Percentiles rank a stretch among this genome's conserved stretches.
phyloP scores from a whole-genome alignment of 1,140 invertebrate genomes.

The Melitaea cinxia region DNA sequence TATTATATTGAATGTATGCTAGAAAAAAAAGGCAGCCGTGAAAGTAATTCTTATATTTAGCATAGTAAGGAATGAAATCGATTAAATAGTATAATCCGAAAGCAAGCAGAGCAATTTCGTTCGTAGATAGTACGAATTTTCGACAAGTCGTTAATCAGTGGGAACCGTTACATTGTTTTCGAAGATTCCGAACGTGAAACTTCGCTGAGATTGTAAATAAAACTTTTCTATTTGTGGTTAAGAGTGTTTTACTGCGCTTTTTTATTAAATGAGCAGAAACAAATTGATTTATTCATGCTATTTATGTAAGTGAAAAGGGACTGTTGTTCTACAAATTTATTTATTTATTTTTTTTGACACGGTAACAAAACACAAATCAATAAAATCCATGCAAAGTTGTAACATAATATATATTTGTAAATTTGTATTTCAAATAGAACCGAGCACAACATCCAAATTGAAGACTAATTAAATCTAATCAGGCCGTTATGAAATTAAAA shows the following conservation, averaged over 20 bases:
- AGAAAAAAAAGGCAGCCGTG: neutral
- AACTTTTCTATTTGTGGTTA: neutral
- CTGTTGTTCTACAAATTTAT: too few relatives aligned
- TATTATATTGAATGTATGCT: neutral
- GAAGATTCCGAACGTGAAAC: conserved; percentile 1
- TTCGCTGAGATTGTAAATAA: neutral
- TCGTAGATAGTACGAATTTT: neutral
- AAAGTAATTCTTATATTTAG: neutral
- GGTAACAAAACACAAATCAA: too few relatives aligned
- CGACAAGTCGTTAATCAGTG: conserved; percentile 6
- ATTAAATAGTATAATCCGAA: neutral
- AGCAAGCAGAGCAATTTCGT: neutral
- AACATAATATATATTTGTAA: too few relatives aligned
- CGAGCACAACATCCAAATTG: too few relatives aligned
- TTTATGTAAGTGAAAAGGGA: neutral
- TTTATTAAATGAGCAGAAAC: neutral
- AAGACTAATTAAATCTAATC: too few relatives aligned
- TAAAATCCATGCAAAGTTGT: too few relatives aligned
- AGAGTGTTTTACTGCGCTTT: neutral
- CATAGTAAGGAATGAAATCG: neutral
- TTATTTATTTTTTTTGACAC: too few relatives aligned
- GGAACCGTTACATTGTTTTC: conserved; percentile 2
- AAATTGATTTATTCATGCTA: neutral
- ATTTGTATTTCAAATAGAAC: too few relatives aligned
- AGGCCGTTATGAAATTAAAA: too few relatives aligned